These are phyloP conservation scores for Misgurnus mizolepis DNA, from an alignment of 2,113 vertebrate species.

Conservation along the genomic window DNA sequence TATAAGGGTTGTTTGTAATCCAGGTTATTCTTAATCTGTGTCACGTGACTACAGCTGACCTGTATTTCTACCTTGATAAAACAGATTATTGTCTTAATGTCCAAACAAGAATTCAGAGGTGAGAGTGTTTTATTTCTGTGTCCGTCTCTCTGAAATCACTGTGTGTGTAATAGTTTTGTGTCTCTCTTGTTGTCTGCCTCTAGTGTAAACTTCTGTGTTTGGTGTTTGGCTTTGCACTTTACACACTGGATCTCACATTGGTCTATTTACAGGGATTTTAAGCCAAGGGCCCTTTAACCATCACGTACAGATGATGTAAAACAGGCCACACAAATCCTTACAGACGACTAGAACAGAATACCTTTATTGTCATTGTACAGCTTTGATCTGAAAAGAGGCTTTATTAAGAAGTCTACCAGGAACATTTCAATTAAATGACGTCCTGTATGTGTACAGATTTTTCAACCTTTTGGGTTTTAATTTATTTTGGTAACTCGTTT, in stretches of 20 bases:
- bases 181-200: slow-evolving; percentile 17
- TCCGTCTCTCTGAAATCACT: background rate
- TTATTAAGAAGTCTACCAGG: too few species aligned
- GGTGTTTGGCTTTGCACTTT: slow-evolving; percentile 52
- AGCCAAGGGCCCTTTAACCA: background rate
- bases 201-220: slow-evolving; percentile 32
- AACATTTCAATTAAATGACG: background rate
- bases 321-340: slow-evolving; percentile 12
- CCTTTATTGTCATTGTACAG: too few species aligned
- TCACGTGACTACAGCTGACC: background rate
- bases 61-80: background rate
- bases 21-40: slow-evolving; percentile 17
- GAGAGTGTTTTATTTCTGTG: background rate
- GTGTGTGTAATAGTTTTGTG: background rate
- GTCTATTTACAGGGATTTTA: slow-evolving; percentile 36
- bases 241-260: slow-evolving; percentile 15
- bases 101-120: background rate
- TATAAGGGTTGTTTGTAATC: slow-evolving; percentile 43
- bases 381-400: too few species aligned
- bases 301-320: background rate
- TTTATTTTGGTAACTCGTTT: slow-evolving; percentile 51
- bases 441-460: slow-evolving; percentile 42
- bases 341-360: background rate
- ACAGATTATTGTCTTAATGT: background rate
- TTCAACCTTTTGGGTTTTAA: slow-evolving; percentile 42